Conservation (phyloP, 2,888 invertebrate species). For the Athetis lepigone region DNA sequence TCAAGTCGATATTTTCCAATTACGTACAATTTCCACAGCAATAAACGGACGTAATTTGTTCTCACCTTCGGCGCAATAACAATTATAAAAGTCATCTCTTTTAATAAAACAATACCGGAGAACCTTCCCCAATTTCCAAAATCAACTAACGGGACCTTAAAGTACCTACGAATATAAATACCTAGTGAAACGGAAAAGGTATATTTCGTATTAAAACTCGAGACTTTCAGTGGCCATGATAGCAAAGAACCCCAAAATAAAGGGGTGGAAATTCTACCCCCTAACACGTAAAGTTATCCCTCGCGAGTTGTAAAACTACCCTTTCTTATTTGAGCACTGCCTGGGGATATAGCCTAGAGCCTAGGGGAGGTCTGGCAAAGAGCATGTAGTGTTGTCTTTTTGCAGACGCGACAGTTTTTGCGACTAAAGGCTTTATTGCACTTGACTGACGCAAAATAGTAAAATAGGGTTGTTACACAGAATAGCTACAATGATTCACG, state of each 20-base stretch:
- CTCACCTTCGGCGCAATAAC: constrained; percentile 14
- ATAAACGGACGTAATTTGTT: constrained; percentile 14
- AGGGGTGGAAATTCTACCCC: constrained; percentile 79
- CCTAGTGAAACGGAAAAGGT: constrained; percentile 47
- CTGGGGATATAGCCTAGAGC: constrained; percentile 79
- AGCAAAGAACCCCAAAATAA: constrained; percentile 76
- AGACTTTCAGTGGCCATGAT: constrained; percentile 73
- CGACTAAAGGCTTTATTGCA: too few relatives aligned
- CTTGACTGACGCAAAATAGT: too few relatives aligned
- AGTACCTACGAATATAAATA: constrained; percentile 47
- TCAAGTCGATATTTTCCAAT: constrained; percentile 6
- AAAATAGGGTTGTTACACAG: too few relatives aligned
- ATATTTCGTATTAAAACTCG: constrained; percentile 62
- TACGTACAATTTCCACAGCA: neutral
- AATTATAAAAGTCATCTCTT: constrained; percentile 20
- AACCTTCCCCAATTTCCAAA: constrained; percentile 35
- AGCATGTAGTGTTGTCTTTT: constrained; percentile 46
- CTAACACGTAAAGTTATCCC: constrained; percentile 87
- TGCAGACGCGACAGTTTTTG: constrained; percentile 1
- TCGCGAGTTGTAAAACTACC: constrained; percentile 88
- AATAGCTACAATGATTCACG: too few relatives aligned
- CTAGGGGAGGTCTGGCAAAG: constrained; percentile 77
- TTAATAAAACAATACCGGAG: constrained; percentile 31
- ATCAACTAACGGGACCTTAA: constrained; percentile 35
- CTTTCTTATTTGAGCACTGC: constrained; percentile 81